These are phyloP conservation scores for Troides helena DNA, from an alignment of 2,888 invertebrate species.

Conservation along the genomic window DNA sequence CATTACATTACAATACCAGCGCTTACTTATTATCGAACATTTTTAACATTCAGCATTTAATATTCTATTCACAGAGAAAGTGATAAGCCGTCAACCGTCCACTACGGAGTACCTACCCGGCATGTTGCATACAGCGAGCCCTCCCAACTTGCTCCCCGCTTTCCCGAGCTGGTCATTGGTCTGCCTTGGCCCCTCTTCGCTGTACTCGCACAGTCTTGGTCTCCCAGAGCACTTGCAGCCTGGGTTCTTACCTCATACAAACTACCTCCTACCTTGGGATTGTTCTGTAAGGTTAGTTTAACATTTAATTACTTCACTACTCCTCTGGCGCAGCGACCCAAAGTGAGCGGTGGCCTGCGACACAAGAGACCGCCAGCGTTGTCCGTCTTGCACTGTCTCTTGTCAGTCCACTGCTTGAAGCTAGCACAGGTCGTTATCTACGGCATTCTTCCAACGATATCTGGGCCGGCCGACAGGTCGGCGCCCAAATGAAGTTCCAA, in stretches of 20 bases:
- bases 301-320: too few species aligned
- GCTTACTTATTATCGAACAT: too few species aligned
- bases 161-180: slow-evolving; percentile 95
- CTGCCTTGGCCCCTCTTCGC: slow-evolving; percentile 92
- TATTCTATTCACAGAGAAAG: slow-evolving; percentile 69
- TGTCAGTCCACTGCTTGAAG: too few species aligned
- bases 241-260: slow-evolving; percentile 93
- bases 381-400: too few species aligned
- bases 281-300: slow-evolving; percentile 59
- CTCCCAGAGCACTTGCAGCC: slow-evolving; percentile 91
- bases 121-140: slow-evolving; percentile 91
- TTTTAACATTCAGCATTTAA: not conserved
- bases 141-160: slow-evolving; percentile 87
- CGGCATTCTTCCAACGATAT: too few species aligned
- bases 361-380: too few species aligned
- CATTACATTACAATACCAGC: too few species aligned
- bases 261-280: slow-evolving; percentile 97
- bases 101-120: slow-evolving; percentile 95
- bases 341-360: too few species aligned
- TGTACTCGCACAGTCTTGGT: slow-evolving; percentile 94
- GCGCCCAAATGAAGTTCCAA: too few species aligned
- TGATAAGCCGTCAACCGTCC: slow-evolving; percentile 84
- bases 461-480: too few species aligned
- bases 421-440: too few species aligned
- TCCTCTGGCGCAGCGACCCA: too few species aligned